Evolutionary conservation across 37 sponge, comb jelly and placozoan genomes (phyloP), one percentile per base, ranked within the genome.

Genomic region (Cladorhizidae sp.): DNA sequence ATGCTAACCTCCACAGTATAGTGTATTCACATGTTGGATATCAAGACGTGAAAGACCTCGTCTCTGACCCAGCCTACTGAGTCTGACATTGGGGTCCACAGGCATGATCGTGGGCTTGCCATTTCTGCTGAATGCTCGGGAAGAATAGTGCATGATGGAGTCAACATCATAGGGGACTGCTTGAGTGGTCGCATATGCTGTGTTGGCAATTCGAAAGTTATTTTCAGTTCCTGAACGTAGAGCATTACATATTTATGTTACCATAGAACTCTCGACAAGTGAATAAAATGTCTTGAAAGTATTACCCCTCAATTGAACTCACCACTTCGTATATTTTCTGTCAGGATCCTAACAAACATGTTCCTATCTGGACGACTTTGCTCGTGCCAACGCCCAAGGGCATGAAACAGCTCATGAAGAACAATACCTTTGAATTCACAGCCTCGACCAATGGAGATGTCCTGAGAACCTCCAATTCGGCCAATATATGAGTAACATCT

Each of bases 351-450:
- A 23, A 93, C 80, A 62, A 52, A 89, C 22, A 18, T 42, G 49
- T 93, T 90, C 69, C 94, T 83, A 80, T 93, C 94, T 17, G 90
- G 87, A 71, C 94, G 74, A 79, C 94, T 89, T 55, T 93, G 94
- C 54, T 93, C 94, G 49, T 93, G 94, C 94, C 94, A 89, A 45
- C 49, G 49, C 5, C 49, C 49, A 45, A 45, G 49, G 49, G 49
- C 49, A 45, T 45, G 49, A 45, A 89, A 93, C 23, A 90, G 80
- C 87, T 89, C 90, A 64, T 93, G 94, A 18, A 87, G 80, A 20
- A 93, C 93, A 35, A 86, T 85, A 3, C 93, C 93, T n/a, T 57
- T 61, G 72, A 26, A 50, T 67, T 89, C 90, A 64, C 94, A 93
- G 50, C 94, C 94, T 23, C 29, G 12, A 12, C 94, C 94, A 78